phyloP scores from a whole-genome alignment of 1,140 invertebrate species.

The Mizuhopecten yessoensis region DNA sequence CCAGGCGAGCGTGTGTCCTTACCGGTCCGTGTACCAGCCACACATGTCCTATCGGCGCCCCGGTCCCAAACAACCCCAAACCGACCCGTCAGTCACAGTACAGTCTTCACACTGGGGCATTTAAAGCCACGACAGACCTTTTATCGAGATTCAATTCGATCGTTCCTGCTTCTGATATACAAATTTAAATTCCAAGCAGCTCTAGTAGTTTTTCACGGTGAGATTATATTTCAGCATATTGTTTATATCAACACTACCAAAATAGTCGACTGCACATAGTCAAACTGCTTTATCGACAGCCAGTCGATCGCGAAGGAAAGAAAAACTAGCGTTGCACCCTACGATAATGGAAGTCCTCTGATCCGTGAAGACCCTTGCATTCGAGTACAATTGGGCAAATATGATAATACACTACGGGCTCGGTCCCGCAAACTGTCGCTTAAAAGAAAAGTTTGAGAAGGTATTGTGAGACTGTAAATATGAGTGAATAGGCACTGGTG shows the following conservation, averaged over 20 bases:
- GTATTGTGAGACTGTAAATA: neutral
- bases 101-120: conserved; percentile 13
- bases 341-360: neutral
- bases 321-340: conserved; percentile 26
- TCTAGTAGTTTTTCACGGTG: neutral
- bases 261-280: conserved; percentile 37
- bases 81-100: neutral
- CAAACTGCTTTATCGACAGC: neutral
- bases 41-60: neutral
- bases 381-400: neutral
- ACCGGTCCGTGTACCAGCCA: conserved; percentile 30
- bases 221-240: conserved; percentile 19
- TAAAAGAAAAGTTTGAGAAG: conserved; percentile 39
- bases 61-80: neutral
- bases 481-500: neutral
- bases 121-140: conserved; percentile 32
- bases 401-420: neutral
- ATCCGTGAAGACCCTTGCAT: conserved; percentile 2
- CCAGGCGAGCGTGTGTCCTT: conserved; percentile 15
- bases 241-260: conserved; percentile 4
- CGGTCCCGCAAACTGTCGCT: neutral
- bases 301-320: neutral
- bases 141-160: conserved; percentile 25
- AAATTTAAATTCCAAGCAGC: conserved; percentile 31
- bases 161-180: conserved; percentile 14